Conservation (phyloP, 2,113 vertebrate genomes). For the Struthio camelus region DNA sequence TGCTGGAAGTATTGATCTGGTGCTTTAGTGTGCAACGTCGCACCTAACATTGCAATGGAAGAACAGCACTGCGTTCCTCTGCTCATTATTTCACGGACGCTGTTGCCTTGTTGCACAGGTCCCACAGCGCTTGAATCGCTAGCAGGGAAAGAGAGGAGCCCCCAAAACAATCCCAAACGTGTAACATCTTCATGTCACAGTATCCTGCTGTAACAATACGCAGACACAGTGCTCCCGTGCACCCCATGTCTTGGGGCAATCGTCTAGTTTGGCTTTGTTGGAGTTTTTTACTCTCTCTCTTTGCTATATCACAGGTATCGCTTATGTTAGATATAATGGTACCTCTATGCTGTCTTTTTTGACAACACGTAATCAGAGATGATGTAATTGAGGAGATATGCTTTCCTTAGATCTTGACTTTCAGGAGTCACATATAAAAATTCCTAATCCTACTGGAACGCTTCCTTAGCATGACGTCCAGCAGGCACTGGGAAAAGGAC, state of each 20-base stretch:
- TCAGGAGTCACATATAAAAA: background rate
- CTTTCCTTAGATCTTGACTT: slow-evolving; percentile 1
- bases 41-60: slow-evolving; percentile 87
- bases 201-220: slow-evolving; percentile 12
- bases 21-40: slow-evolving; percentile 89
- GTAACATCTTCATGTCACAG: slow-evolving; percentile 42
- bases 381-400: background rate
- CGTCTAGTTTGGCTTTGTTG: background rate
- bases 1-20: slow-evolving; percentile 89
- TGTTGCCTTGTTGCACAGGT: slow-evolving; percentile 87
- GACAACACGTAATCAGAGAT: background rate
- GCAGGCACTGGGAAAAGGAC: slow-evolving; percentile 14
- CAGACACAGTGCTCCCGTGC: background rate
- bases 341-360: background rate
- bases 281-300: background rate
- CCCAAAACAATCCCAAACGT: slow-evolving; percentile 42
- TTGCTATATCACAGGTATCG: background rate
- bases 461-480: background rate
- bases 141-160: slow-evolving; percentile 38
- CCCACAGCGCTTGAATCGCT: slow-evolving; percentile 80
- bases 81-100: slow-evolving; percentile 88
- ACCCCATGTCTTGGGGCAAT: background rate
- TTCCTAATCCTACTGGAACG: background rate
- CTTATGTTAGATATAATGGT: background rate
- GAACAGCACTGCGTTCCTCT: slow-evolving; percentile 70